Percentiles rank a stretch among this genome's conserved stretches.
Conservation (phyloP, 2,113 vertebrate genomes). For the Probosciger aterrimus region DNA sequence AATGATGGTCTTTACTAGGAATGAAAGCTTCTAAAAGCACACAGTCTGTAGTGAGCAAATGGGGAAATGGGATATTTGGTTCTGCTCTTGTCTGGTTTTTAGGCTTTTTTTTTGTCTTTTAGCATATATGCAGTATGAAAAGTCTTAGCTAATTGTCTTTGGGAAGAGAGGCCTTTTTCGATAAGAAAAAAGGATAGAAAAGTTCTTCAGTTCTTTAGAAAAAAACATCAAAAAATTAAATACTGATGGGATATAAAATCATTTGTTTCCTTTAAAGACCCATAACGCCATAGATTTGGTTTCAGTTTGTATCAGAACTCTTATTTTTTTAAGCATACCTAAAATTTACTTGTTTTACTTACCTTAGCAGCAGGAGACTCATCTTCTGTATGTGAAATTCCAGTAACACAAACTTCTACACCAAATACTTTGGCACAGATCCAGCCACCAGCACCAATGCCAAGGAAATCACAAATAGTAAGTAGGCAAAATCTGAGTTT, state of each 20-base stretch:
- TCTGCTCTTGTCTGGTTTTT: not conserved
- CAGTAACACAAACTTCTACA: conserved; percentile 66
- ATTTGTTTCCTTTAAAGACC: not conserved
- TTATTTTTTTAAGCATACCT: not conserved
- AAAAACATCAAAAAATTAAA: not conserved
- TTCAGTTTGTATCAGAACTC: not conserved
- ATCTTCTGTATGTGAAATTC: conserved; percentile 51
- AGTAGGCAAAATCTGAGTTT: conserved; percentile 32
- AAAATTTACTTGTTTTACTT: not conserved
- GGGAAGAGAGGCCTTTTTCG: not conserved
- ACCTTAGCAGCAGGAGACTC: conserved; percentile 46
- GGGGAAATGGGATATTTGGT: not conserved
- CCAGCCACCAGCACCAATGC: conserved; percentile 89
- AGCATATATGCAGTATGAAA: not conserved
- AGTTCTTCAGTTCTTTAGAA: not conserved
- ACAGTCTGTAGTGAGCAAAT: not conserved
- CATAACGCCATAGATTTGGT: not conserved
- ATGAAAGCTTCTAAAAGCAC: not conserved
- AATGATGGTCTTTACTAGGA: not conserved
- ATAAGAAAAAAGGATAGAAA: not conserved
- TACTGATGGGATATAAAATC: not conserved
- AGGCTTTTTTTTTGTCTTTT: not conserved
- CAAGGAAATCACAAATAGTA: conserved; percentile 82
- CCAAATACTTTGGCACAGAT: conserved; percentile 77
- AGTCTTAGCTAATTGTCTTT: not conserved